These are phyloP conservation scores for Thunnus thynnus DNA, from an alignment of 2,113 vertebrate genomes.

Conservation along the genomic window DNA sequence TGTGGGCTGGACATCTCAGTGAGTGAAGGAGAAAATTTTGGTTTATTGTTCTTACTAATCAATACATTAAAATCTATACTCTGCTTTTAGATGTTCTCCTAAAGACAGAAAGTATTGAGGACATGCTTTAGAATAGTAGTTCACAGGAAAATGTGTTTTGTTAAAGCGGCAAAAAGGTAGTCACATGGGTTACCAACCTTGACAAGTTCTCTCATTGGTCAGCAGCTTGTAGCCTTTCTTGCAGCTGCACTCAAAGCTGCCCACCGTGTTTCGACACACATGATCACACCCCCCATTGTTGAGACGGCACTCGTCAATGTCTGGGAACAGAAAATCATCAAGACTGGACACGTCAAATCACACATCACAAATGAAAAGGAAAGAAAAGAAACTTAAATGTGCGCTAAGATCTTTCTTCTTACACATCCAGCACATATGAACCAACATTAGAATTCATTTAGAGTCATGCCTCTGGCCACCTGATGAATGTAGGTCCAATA, in stretches of 20 bases:
- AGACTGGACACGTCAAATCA: slow-evolving; percentile 18
- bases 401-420: background rate
- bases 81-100: background rate
- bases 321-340: slow-evolving; percentile 77
- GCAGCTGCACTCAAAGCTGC: slow-evolving; percentile 98
- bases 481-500: background rate
- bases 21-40: too few relatives aligned
- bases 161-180: background rate
- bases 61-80: slow-evolving; percentile 10
- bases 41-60: background rate
- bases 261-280: slow-evolving; percentile 97
- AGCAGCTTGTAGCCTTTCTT: slow-evolving; percentile 98
- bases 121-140: background rate
- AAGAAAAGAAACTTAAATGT: slow-evolving; percentile 15
- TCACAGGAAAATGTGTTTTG: background rate
- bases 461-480: too few relatives aligned
- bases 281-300: slow-evolving; percentile 98
- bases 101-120: background rate
- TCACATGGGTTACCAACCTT: slow-evolving; percentile 85
- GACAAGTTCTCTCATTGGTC: slow-evolving; percentile 97
- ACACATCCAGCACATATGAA: background rate
- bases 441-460: background rate
- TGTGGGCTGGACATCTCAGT: background rate
- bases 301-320: slow-evolving; percentile 95
- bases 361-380: slow-evolving; percentile 8